These are phyloP conservation scores for Ladona fulva DNA, from an alignment of 1,140 invertebrate genomes.

Conservation along the genomic window DNA sequence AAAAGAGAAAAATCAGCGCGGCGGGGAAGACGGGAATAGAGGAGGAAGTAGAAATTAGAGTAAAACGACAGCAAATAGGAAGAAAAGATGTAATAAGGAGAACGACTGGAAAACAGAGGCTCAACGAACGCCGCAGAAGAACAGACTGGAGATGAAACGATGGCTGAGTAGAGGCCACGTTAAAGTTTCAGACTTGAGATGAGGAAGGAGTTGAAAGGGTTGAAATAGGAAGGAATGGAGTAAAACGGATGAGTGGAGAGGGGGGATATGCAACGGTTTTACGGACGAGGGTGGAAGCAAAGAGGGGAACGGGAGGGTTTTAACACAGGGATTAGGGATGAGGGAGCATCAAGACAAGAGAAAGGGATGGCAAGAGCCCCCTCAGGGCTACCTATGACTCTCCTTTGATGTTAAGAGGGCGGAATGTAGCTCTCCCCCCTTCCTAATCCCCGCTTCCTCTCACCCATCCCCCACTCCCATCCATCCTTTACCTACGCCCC, in stretches of 20 bases:
- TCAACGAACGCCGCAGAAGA: too few relatives aligned
- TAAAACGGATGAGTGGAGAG: background rate
- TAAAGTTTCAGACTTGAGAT: conserved; percentile 7
- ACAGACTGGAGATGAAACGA: background rate
- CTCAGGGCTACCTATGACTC: conserved; percentile 2
- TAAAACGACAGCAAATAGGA: background rate
- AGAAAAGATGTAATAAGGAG: background rate
- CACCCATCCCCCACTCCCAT: background rate
- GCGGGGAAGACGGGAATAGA: too few relatives aligned
- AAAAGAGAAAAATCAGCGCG: too few relatives aligned
- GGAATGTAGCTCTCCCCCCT: background rate
- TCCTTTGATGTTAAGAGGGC: background rate
- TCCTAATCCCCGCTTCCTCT: background rate
- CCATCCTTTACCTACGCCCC: background rate
- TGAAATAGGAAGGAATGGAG: background rate
- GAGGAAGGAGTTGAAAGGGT: background rate
- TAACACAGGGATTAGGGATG: background rate
- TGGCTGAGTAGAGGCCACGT: background rate
- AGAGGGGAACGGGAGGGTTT: background rate
- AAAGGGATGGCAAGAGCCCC: background rate
- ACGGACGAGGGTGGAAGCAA: background rate
- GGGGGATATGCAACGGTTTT: background rate
- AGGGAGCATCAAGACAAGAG: background rate
- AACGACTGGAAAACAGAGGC: background rate
- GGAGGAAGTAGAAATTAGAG: too few relatives aligned